Base-by-base conservation (phyloP, 2,888 invertebrate genomes). In the Augiades crinisus region DNA sequence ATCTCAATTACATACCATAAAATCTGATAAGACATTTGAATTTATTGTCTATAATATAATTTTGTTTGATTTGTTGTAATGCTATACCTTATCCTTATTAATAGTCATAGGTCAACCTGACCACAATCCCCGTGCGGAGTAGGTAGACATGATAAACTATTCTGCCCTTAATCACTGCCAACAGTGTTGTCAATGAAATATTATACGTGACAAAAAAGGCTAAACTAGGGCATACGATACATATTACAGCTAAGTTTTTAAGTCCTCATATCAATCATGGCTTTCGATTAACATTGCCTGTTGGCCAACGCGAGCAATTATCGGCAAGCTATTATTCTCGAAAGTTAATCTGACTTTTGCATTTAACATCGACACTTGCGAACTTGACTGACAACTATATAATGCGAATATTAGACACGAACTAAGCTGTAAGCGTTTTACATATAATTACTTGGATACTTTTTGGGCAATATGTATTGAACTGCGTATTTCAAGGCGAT, bases 401-500 rank as follows among this genome's bases (percentile, higher is more conserved):
- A 52, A 53, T 51, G 43, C 19, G 41, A 62, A 27, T 27, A 19
- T 13, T 27, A 37, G 19, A n/a, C 13, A 13, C 37, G 17, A 37
- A 13, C 21, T 44, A 14, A 19, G 27, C 27, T 30, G 14, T 47
- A 21, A 47, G 12, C 17, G 19, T 17, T 19, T 41, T 27, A 24
- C 17, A 16, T 30, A 30, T 41, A 30, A 40, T 24, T 14, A n/a
- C 17, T 8, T 41, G 19, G 46, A 47, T 47, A 24, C 43, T 37
- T 56, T 51, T 51, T 41, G 33, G 56, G 56, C 61, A 62, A 62
- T 53, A 57, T 41, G 55, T 37, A 57, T 46, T 53, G 47, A 40
- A 44, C 34, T 51, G 36, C 24, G n/a, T 57, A 65, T 61, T n/a
- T 61, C 67, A 68, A 70, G 70, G 67, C 47, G 53, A 60, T 14